phyloP scores from a whole-genome alignment of 1,140 invertebrate genomes.

The Tachypleus tridentatus region DNA sequence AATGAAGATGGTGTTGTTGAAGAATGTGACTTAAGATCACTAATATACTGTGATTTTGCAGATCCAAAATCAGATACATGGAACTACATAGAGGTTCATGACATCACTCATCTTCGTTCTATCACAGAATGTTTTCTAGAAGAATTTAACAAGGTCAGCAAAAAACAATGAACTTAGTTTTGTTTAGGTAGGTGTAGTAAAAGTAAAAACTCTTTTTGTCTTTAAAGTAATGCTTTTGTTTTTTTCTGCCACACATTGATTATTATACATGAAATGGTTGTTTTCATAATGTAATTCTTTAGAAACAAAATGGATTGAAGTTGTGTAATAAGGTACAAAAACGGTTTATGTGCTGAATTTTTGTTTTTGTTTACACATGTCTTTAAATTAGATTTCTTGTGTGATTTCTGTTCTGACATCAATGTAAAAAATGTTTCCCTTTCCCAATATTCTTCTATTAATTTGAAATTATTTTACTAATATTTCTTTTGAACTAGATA shows the following conservation, averaged over 20 bases:
- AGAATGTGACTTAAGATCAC: constrained; percentile 64
- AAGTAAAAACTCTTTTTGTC: background rate
- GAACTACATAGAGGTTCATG: constrained; percentile 74
- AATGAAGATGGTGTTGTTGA: constrained; percentile 44
- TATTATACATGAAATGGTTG: no score
- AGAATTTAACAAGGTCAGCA: constrained; percentile 92
- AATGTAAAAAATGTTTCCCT: no score
- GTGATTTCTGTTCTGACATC: no score
- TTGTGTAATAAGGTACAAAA: no score
- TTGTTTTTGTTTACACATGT: no score
- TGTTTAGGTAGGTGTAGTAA: constrained; percentile 57
- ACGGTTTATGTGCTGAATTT: no score
- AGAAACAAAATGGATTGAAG: no score
- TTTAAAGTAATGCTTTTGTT: constrained; percentile 36
- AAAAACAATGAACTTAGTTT: constrained; percentile 94
- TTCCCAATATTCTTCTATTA: no score
- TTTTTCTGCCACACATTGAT: constrained; percentile 34
- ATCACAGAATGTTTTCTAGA: constrained; percentile 82
- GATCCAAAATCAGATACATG: constrained; percentile 84
- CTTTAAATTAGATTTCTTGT: no score
- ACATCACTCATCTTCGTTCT: constrained; percentile 63
- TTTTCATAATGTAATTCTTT: no score
- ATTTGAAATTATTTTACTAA: no score
- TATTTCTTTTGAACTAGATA: no score
- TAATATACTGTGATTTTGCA: constrained; percentile 90